Base-by-base conservation (phyloP, 2,888 invertebrate genomes). In the Watsonalla cultraria region DNA sequence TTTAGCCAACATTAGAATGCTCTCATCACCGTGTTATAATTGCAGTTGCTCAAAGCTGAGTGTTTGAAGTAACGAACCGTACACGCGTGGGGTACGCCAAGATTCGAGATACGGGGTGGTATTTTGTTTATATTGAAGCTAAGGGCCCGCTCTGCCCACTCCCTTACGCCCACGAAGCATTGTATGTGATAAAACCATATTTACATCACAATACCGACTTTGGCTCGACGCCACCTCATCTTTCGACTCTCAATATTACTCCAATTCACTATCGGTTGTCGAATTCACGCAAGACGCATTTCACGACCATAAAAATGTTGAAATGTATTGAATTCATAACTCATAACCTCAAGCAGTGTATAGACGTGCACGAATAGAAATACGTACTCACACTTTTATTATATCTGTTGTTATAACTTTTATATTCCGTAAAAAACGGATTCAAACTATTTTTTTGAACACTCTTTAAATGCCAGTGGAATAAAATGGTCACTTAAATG, bases 161-260 rank as follows among this genome's bases (percentile, higher is more conserved):
- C 80, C 78, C 78, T 69, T 59, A 69, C 75, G 75, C 82, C 84
- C 78, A 84, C 85, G 75, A 71, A 64, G 80, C 66, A 84, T 87
- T 86, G 86, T 87, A 78, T 78, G 74, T 79, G 84, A 82, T 83
- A 78, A 82, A 84, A 80, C 78, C 82, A 76, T 81, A 89, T 90
- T 89, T 86, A 85, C 89, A 88, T 89, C 75, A 88, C 82, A 90
- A 88, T 86, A 82, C 74, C 66, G 73, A 77, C 74, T 82, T 82
- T 78, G 80, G 80, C 77, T 77, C 79, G 83, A 74, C 74, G 82
- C 78, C 75, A 62, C 79, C 76, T 78, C 79, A 81, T 80, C 74
- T 67, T 66, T 60, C 59, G 67, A 68, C 70, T 71, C 64, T 66
- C 66, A 15, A 45, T n/a, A 15, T 45, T 35, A 34, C 37, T 45